Conservation (phyloP, 2,888 invertebrate species). For the Tromatobia lineatoria region DNA sequence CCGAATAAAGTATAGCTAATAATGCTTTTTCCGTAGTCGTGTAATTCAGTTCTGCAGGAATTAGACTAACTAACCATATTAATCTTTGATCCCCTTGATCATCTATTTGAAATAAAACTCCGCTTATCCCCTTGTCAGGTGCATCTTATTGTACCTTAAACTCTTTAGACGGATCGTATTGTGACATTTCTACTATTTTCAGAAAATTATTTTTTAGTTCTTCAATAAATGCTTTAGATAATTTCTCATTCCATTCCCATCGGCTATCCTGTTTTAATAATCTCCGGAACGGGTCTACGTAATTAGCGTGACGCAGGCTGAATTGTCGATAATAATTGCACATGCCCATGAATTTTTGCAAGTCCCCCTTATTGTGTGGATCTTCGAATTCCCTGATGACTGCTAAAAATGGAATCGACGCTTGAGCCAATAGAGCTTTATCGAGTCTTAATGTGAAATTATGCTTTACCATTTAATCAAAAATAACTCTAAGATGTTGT, state of each 20-base stretch:
- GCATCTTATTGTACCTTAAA: constrained; percentile 65
- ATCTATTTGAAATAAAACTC: constrained; percentile 62
- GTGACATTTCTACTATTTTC: constrained; percentile 44
- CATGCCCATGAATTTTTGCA: not conserved
- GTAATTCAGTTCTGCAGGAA: constrained; percentile 42
- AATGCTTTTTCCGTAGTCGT: constrained; percentile 72
- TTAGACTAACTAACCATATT: constrained; percentile 69
- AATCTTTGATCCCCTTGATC: constrained; percentile 39
- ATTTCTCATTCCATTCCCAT: constrained; percentile 42
- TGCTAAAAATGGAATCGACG: not conserved
- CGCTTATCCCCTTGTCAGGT: constrained; percentile 60
- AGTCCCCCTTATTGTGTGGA: not conserved
- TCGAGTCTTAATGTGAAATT: not conserved
- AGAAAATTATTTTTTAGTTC: constrained; percentile 54
- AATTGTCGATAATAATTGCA: constrained; percentile 1
- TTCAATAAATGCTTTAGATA: constrained; percentile 47
- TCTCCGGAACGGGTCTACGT: constrained; percentile 4
- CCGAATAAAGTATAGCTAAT: constrained; percentile 69
- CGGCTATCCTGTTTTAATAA: not conserved
- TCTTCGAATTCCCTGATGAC: not conserved
- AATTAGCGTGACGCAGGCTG: not conserved
- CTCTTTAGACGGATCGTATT: constrained; percentile 18
- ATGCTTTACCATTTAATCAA: not conserved
- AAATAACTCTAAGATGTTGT: not conserved
- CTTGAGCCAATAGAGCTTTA: not conserved